phyloP scores from a whole-genome alignment of 2,113 vertebrate genomes.

The rabbit (Oryctolagus cuniculus) region mOryCun1.1 NC_091450.1:15032501-15033000 shows the following conservation, averaged over 20 bases:
- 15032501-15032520: no score
- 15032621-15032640: not conserved
- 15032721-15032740: not conserved
- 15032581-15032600: not conserved
- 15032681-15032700: not conserved
- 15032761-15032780: not conserved
- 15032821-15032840: no score
- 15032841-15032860: no score
- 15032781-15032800: not conserved
- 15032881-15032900: no score
- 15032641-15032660: not conserved
- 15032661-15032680: not conserved
- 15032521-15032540: not conserved
- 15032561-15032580: conserved; percentile 27
- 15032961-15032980: no score
- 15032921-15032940: no score
- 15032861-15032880: no score
- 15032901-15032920: no score
- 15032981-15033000: no score
- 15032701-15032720: not conserved
- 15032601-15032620: not conserved
- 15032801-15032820: not conserved
- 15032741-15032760: not conserved
- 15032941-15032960: no score
- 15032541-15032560: not conserved